A percentile compares a stretch with the other conserved stretches of the same genome.
These are phyloP conservation scores for Lathamus discolor DNA, from an alignment of 2,113 vertebrate species.

Conservation along the genomic window DNA sequence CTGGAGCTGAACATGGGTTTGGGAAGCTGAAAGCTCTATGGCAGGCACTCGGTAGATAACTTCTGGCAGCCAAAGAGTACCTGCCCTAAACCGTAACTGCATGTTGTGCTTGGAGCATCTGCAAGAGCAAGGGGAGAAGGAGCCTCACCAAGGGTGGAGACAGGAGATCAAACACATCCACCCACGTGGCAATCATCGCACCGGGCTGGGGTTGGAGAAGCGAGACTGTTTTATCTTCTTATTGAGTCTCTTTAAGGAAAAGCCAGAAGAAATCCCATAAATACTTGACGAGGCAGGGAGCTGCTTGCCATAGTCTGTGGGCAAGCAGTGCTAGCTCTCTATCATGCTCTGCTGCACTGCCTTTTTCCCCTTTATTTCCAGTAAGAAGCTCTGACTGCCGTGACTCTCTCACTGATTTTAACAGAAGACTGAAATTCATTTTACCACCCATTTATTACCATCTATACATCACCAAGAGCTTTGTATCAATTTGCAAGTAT, in stretches of 20 bases:
- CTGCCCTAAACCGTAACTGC: not conserved
- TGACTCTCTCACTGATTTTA: not conserved
- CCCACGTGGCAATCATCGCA: not conserved
- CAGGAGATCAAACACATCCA: not conserved
- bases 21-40: not conserved
- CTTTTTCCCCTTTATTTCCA: not conserved
- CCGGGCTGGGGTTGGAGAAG: not conserved
- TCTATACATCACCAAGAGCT: not conserved
- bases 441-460: not conserved
- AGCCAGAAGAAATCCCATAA: not conserved
- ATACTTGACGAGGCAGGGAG: not conserved
- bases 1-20: accelerated
- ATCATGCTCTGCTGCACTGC: not conserved
- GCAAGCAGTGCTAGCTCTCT: not conserved
- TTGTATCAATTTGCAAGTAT: not conserved
- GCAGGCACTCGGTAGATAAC: not conserved
- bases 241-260: not conserved
- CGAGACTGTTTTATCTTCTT: not conserved
- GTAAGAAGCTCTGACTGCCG: not conserved
- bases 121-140: not conserved
- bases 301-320: not conserved
- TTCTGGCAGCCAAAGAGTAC: not conserved
- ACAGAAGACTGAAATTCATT: not conserved
- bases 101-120: not conserved
- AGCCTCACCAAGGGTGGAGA: not conserved